phyloP scores from a whole-genome alignment of 1,140 invertebrate genomes.

The Belonocnema kinseyi region DNA sequence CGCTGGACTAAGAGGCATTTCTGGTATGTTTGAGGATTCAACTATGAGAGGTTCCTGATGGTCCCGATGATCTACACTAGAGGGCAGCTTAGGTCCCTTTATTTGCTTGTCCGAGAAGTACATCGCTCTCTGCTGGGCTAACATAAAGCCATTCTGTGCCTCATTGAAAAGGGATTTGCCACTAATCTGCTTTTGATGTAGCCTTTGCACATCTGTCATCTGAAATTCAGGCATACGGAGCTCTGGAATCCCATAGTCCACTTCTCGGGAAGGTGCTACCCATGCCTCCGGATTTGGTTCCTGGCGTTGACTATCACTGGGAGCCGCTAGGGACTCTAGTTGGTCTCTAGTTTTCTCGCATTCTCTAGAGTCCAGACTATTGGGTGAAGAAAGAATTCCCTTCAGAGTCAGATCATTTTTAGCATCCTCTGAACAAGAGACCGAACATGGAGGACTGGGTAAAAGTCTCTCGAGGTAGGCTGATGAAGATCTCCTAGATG shows the following conservation, averaged over 20 bases:
- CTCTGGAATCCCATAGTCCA: background rate
- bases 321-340: constrained; percentile 4
- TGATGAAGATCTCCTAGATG: constrained; percentile 59
- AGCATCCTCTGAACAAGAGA: constrained; percentile 71
- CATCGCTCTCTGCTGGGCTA: background rate
- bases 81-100: background rate
- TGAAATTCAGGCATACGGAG: background rate
- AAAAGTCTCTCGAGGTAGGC: constrained; percentile 65
- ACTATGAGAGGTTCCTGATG: background rate
- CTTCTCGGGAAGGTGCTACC: background rate
- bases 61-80: background rate
- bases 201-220: background rate
- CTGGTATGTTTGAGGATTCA: constrained; percentile 32
- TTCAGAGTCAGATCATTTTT: constrained; percentile 66
- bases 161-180: background rate
- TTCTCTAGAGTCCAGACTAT: constrained; percentile 49
- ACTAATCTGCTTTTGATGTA: background rate
- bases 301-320: constrained; percentile 9
- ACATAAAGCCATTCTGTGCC: background rate
- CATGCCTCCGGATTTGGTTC: background rate
- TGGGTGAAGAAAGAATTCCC: constrained; percentile 60
- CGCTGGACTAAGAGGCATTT: constrained; percentile 77
- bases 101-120: background rate
- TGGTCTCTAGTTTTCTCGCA: constrained; percentile 51
- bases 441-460: constrained; percentile 71